phyloP scores from a whole-genome alignment of 2,797 vertebrate genomes.

The Gallinago nigripennis region DNA sequence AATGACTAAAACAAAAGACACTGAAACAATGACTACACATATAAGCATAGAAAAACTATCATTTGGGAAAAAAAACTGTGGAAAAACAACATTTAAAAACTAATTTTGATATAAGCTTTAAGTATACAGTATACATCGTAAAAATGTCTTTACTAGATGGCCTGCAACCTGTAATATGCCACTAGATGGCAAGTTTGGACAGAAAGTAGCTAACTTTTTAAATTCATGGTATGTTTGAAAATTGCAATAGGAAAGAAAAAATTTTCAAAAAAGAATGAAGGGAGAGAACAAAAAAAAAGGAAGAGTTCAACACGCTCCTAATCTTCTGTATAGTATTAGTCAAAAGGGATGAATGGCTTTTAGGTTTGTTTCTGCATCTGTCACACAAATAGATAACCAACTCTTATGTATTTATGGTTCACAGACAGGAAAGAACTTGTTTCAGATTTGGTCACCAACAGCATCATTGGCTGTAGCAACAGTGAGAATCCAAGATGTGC shows the following conservation, averaged over 20 bases:
- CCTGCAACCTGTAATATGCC: constrained; percentile 18
- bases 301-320: background rate
- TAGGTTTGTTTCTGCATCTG: background rate
- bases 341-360: background rate
- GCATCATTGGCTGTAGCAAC: background rate
- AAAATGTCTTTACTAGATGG: background rate
- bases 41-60: background rate
- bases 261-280: accelerated
- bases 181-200: constrained; percentile 62
- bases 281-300: background rate
- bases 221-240: background rate
- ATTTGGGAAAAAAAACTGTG: background rate
- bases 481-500: background rate
- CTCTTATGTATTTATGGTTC: background rate
- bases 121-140: background rate
- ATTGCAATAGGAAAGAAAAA: background rate
- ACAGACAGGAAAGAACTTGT: background rate
- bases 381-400: background rate
- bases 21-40: background rate
- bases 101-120: background rate
- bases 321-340: background rate
- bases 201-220: background rate
- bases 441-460: background rate
- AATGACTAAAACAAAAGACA: background rate
- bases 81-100: background rate